A percentile compares a stretch with the other conserved stretches of the same genome.
Evolutionary conservation across 2,888 invertebrate genomes (phyloP).

Genomic region (Melipona beecheii): DNA sequence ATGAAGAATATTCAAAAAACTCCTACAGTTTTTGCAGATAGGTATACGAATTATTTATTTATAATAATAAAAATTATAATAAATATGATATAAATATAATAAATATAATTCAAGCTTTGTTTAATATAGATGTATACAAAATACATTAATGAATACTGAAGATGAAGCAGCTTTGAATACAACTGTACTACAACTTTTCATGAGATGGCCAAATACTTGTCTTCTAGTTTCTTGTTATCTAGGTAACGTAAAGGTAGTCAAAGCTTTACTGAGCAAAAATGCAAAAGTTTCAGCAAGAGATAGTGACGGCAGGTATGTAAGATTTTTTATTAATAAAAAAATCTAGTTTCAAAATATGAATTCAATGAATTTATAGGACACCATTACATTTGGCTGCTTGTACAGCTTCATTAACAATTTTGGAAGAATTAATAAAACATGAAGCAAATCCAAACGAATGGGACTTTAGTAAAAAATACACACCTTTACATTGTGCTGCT

Average conservation of each 20-base stretch:
- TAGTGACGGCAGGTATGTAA: conserved; percentile 87
- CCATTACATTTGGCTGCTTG: conserved; percentile 92
- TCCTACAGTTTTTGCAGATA: conserved; percentile 63
- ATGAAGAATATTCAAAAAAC: conserved; percentile 53
- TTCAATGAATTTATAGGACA: conserved; percentile 83
- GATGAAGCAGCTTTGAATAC: conserved; percentile 71
- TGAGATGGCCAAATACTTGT: conserved; percentile 85
- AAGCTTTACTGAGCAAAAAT: conserved; percentile 85
- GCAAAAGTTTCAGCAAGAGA: conserved; percentile 89
- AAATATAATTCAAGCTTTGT: conserved; percentile 1
- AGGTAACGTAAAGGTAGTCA: conserved; percentile 86
- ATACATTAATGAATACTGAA: conserved; percentile 72
- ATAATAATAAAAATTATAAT: background rate
- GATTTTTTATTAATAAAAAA: conserved; percentile 11
- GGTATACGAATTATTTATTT: conserved; percentile 55
- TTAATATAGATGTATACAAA: conserved; percentile 70
- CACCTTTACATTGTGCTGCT: conserved; percentile 92
- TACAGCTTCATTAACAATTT: conserved; percentile 89
- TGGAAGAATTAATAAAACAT: conserved; percentile 88
- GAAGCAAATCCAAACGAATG: conserved; percentile 90
- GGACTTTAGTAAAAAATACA: conserved; percentile 89
- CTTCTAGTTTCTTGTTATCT: conserved; percentile 88
- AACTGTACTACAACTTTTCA: conserved; percentile 84
- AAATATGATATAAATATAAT: background rate
- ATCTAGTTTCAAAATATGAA: conserved; percentile 32